Percentiles rank a stretch among this genome's conserved stretches.
These are phyloP conservation scores for Brachyptera putata DNA, from an alignment of 2,888 invertebrate species.

Conservation along the genomic window DNA sequence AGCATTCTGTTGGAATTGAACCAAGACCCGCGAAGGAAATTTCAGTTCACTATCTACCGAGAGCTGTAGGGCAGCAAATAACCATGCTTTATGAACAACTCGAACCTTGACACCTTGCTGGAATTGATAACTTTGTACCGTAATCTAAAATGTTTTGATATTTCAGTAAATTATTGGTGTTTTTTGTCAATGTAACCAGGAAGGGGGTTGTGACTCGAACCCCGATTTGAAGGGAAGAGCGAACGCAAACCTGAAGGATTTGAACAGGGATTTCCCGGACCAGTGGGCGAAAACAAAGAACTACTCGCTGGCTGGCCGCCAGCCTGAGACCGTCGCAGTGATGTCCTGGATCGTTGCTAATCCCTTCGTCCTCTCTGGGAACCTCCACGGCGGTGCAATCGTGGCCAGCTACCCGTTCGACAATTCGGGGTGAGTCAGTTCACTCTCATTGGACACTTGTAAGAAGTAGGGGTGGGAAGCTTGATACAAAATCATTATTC, in stretches of 20 bases:
- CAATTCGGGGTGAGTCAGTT: slow-evolving; percentile 70
- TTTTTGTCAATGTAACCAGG: too few relatives aligned
- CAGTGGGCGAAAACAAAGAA: slow-evolving; percentile 59
- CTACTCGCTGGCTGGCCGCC: slow-evolving; percentile 45
- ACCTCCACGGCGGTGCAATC: slow-evolving; percentile 93
- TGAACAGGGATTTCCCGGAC: slow-evolving; percentile 92
- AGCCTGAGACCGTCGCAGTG: slow-evolving; percentile 84
- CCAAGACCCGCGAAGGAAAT: too few relatives aligned
- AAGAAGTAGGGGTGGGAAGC: not conserved
- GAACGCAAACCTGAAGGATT: slow-evolving; percentile 75
- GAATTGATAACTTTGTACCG: too few relatives aligned
- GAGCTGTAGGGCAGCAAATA: too few relatives aligned
- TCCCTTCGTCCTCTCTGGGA: slow-evolving; percentile 90
- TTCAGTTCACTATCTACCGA: too few relatives aligned
- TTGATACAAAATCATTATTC: too few relatives aligned
- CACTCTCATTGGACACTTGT: too few relatives aligned
- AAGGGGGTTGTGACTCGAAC: slow-evolving; percentile 73
- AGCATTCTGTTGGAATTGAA: too few relatives aligned
- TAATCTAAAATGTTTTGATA: too few relatives aligned
- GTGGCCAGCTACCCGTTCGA: slow-evolving; percentile 98
- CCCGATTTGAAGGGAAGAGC: slow-evolving; percentile 65
- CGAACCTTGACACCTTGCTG: too few relatives aligned
- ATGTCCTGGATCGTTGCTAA: slow-evolving; percentile 84
- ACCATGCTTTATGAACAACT: too few relatives aligned
- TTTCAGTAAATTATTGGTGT: too few relatives aligned